Base-by-base conservation (phyloP, 2,797 vertebrate species). In the Tinamus major region DNA sequence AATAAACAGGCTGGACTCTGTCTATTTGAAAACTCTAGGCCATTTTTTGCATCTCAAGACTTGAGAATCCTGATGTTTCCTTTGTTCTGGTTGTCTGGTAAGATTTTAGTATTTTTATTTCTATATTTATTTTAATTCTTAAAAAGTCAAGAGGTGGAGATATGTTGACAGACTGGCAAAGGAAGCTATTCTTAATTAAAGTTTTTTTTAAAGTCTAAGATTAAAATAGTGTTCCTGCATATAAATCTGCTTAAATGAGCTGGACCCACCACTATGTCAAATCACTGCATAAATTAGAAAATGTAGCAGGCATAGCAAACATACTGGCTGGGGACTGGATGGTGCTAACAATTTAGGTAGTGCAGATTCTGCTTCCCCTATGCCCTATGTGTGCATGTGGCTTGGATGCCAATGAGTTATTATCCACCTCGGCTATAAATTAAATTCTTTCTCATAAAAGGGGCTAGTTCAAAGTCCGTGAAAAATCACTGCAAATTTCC, bases 101-200 rank as follows among this genome's bases (percentile, higher is more conserved):
- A 96, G 96, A 92, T 95, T 97, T 97, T 95, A 95, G 94, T 97
- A 96, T 97, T 97, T 97, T 93, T 97, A 97, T 97, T 97, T 95
- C 95, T 91, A 31, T 98, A 92, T 98, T 97, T 97, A 96, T 93
- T 95, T 95, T 97, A 95, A 90, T 97, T 96, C 96, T 97, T 96
- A 95, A 94, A 85, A 96, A 97, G 95, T 79, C 92, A 96, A 96
- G 85, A 97, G 96, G 95, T 96, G 85, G 93, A 79, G 90, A 46
- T 92, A 72, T 95, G 85, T 97, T 97, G 95, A 97, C 96, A 97
- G 89, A 93, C 58, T 67, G 74, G 88, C 82, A 93, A 92, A 91
- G 89, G 79, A 96, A 93, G 87, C 79, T 91, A 94, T 95, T 95
- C 95, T 96, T 98, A 97, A 98, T 98, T 97, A 97, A 97, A 95